Percentiles rank a stretch among this genome's conserved stretches.
Evolutionary conservation across 2,888 invertebrate genomes (phyloP).

Genomic region (Sipha maydis): DNA sequence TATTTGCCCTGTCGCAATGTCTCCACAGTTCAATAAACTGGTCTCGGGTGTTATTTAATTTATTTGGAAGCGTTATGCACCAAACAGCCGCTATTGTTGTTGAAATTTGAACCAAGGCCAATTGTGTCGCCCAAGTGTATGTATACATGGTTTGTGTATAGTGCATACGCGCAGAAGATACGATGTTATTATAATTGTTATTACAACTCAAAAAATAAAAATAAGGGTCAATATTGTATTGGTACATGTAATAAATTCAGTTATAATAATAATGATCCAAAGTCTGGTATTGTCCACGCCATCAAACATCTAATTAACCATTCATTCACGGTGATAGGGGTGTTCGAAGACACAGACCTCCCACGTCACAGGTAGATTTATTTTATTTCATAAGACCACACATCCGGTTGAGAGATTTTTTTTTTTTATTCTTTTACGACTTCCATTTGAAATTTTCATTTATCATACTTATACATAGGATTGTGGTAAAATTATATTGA

Average conservation of each 20-base stretch:
- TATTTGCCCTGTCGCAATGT: conserved; percentile 16
- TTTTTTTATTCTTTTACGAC: neutral
- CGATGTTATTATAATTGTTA: conserved; percentile 27
- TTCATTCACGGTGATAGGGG: neutral
- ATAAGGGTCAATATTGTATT: conserved; percentile 31
- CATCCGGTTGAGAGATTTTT: conserved; percentile 13
- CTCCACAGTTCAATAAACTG: conserved; percentile 58
- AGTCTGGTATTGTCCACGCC: neutral
- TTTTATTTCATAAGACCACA: neutral
- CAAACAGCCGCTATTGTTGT: conserved; percentile 55
- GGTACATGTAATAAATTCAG: neutral
- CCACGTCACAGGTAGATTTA: conserved; percentile 18
- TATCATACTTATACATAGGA: neutral
- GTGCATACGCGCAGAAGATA: neutral
- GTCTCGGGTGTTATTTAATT: conserved; percentile 59
- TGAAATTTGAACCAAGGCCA: conserved; percentile 59
- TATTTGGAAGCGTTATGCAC: conserved; percentile 50
- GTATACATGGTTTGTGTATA: neutral
- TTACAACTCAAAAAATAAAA: conserved; percentile 23
- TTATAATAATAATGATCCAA: conserved; percentile 6
- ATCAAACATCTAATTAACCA: neutral
- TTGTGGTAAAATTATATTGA: too few species aligned
- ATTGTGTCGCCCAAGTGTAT: conserved; percentile 35
- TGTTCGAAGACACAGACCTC: conserved; percentile 20
- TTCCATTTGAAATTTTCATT: neutral